Base-by-base conservation (phyloP, 2,113 vertebrate species). In the Dolichotis patagonum region DNA sequence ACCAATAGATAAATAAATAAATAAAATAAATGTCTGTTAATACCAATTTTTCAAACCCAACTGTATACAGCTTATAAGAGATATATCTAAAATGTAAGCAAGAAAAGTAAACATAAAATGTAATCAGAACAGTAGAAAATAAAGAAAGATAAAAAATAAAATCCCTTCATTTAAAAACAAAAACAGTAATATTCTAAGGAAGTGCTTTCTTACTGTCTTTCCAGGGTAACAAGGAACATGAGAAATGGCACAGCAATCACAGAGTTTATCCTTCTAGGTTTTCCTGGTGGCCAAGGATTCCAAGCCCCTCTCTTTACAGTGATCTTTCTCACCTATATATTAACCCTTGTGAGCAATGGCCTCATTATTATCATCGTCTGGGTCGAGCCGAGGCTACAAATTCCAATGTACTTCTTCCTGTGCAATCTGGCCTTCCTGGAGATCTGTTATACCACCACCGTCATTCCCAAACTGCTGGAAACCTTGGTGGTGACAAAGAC, bases 321-420 rank as follows among this genome's bases (percentile, higher is more conserved):
- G n/a, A 78, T 95, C 46, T 46, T 98, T 75, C 60, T 95, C 38
- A 89, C 94, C 83, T 96, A 97, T 13, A 35, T 86, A 65, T 38
- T 93, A 78, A 93, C 83, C 4, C 71, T 93, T 65, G 43, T 54
- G 28, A 93, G 96, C 49, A 97, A 94, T 65, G 94, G 91, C 11
- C 94, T 98, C 38, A 96, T 96, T 56, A 86, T 96, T 52, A n/a
- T 30, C 54, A 88, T 96, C 16, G 82, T 98, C 49, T 91, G 95
- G 62, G 49, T 78, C 35, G 97, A 98, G 49, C 94, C 96, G 3
- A 85, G 38, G 52, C 92, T 98, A 9, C 98, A 98, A 26, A 96
- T 81, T 4, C 96, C 97, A 65, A 88, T 98, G 97, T 98, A 97
- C 54, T 97, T 98, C 83, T 97, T 97, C 69, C 97, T 98, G 16